These are phyloP conservation scores for Pedetes capensis DNA, from an alignment of 2,113 vertebrate species.

Conservation along the genomic window DNA sequence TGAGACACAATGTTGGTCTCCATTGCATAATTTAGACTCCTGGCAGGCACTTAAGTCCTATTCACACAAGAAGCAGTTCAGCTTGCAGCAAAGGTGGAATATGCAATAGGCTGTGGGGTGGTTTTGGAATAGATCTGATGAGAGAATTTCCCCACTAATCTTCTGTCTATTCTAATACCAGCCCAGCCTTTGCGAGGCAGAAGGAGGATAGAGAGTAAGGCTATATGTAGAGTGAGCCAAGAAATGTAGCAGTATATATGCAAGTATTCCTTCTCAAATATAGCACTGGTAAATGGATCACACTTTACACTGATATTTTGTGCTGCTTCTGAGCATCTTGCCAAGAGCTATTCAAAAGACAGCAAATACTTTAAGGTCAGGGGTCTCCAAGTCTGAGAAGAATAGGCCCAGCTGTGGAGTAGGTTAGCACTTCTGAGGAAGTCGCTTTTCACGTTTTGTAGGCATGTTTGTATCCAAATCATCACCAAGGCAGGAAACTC, in stretches of 20 bases:
- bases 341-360: constrained; percentile 34
- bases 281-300: background rate
- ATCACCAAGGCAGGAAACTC: background rate
- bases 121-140: background rate
- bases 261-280: background rate
- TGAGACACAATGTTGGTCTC: constrained; percentile 42
- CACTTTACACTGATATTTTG: constrained; percentile 10
- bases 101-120: background rate
- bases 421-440: background rate
- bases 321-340: background rate
- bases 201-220: background rate
- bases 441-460: background rate
- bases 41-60: constrained; percentile 45
- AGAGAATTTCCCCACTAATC: constrained; percentile 11
- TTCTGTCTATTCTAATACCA: constrained; percentile 23
- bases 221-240: background rate
- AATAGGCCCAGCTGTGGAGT: background rate
- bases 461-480: background rate
- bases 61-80: constrained; percentile 48
- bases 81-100: constrained; percentile 20
- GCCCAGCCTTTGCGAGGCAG: background rate
- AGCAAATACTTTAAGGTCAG: background rate
- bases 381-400: background rate
- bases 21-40: constrained; percentile 42
- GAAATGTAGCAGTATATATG: background rate